Evolutionary conservation across 1,140 invertebrate species (phyloP).

Genomic region (Lepidotrigona ventralis): DNA sequence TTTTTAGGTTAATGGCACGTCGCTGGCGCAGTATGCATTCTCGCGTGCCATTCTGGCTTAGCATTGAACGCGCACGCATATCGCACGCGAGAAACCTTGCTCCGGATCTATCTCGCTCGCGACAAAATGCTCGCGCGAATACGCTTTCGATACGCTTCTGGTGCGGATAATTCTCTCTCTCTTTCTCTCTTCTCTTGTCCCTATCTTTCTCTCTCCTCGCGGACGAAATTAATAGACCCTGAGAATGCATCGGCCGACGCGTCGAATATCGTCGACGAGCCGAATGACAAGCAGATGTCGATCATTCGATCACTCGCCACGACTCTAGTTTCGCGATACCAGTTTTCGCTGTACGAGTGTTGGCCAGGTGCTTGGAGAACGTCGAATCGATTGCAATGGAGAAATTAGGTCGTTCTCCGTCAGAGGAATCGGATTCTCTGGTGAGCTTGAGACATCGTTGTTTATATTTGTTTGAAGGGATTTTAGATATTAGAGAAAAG

Average conservation of each 20-base stretch:
- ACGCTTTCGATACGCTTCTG: constrained; percentile 32
- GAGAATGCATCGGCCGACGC: constrained; percentile 27
- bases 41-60: constrained; percentile 12
- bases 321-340: constrained; percentile 24
- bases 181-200: constrained; percentile 5
- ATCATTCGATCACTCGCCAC: constrained; percentile 6
- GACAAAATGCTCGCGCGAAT: constrained; percentile 20
- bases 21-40: constrained; percentile 10
- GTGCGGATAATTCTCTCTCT: neutral
- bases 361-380: neutral
- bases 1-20: constrained; percentile 12
- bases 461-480: neutral
- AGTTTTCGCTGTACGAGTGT: neutral
- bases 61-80: constrained; percentile 17
- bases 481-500: no score
- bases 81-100: constrained; percentile 31
- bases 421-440: neutral
- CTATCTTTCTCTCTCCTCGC: constrained; percentile 13
- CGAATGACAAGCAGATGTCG: constrained; percentile 26
- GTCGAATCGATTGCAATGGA: neutral
- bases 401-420: neutral
- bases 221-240: constrained; percentile 49
- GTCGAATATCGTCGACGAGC: constrained; percentile 37
- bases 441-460: neutral
- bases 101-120: constrained; percentile 40